Evolutionary conservation across 2,888 invertebrate species (phyloP), one percentile per base, ranked within the genome.

Genomic region (Chymomyza caudatula): DNA sequence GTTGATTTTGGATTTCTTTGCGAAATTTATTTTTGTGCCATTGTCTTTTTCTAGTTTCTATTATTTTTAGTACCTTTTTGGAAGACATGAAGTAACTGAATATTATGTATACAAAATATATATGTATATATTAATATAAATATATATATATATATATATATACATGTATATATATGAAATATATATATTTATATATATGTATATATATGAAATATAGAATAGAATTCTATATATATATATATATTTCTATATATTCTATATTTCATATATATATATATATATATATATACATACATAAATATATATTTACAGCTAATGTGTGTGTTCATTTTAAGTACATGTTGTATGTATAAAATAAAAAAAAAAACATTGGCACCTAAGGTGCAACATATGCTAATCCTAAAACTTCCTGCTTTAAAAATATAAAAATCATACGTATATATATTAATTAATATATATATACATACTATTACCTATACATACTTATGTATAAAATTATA

Each of bases 371-470:
- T 70, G 47, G 77, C 78, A 74, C 82, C 82, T 71, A 81, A 83
- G 82, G 82, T 84, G 86, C 63, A 22, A 71, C 70, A 72, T 11
- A 73, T 74, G 80, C 83, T 73, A 84, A 86, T 84, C 83, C 86
- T 84, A 84, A 85, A 84, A 84, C 83, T 86, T 84, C 86, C 83
- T 84, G 85, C 83, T 86, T 86, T 85, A 79, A 73, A 82, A 79
- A 71, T 78, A 65, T 71, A 64, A 63, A 63, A 63, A 58, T 57
- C 15, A 62, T 11, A 59, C 37, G 70, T 63, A 65, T 44, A 57
- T 25, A 49, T 17, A 59, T 5, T 11, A 15, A 56, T 53, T 58
- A 53, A 65, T 62, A 65, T 65, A 71, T 64, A 77, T 69, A 72
- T 69, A 25, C 15, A 15, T 49, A 17, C 29, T 25, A 73, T 65